Evolutionary conservation across 2,113 vertebrate genomes (phyloP), one percentile per base, ranked within the genome.

Genomic region (Blennius ocellaris): DNA sequence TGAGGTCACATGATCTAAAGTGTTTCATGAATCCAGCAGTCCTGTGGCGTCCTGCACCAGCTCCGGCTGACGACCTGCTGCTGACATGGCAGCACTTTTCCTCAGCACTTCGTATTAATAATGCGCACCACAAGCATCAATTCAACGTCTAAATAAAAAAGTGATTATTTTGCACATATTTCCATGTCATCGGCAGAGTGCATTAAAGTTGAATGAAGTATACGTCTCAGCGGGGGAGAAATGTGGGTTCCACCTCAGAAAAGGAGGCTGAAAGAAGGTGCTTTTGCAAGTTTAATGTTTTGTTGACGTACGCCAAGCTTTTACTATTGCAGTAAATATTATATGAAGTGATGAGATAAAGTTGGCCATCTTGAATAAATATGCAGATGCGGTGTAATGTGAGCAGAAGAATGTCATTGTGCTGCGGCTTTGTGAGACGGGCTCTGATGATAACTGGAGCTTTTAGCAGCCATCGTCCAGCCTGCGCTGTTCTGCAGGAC

Each of bases 231-330:
- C 6, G 0, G 21, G 48, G 60, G 21, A n/a, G 30, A 4, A 64
- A 73, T 6, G 37, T 16, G 15, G 44, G 17, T 43, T 58, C 65
- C 21, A 17, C 49, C 50, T 69, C 1, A n/a, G 67, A 75, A 53
- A 15, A 15, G 8, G 5, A 30, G 49, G 44, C 16, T n/a, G 67
- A 58, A 72, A 59, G 15, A 70, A 50, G 49, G 16, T 54, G 16
- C 36, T 66, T 50, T 56, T 87, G 73, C 70, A 84, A 69, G 56
- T 73, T 84, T 79, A 81, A 86, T 80, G 52, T 9, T 0, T 30
- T 15, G 55, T 47, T 66, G 51, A 76, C 63, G 58, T 63, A 66
- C 43, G 59, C 51, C 40, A 82, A 60, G 41, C 21, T 73, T 82
- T 80, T 76, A 54, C 55, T 15, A 17, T 65, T 7, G 10, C 61